Evolutionary conservation across 2,113 vertebrate genomes (phyloP), one percentile per base, ranked within the genome.

Genomic region (Melanostigma gelatinosum): DNA sequence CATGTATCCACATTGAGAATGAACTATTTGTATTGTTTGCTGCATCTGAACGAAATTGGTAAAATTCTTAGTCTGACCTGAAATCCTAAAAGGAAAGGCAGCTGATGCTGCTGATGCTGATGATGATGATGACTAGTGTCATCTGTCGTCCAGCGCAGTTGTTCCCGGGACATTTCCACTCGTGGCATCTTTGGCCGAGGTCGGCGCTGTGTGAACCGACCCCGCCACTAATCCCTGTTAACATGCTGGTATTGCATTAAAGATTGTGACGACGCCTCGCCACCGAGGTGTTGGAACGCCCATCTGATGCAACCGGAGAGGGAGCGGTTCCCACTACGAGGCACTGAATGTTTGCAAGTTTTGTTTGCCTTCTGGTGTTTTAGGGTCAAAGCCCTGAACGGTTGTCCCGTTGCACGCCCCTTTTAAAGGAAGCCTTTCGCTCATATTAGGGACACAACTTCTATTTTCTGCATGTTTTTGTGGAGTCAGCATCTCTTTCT

Each of bases 211-310:
- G 91, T 82, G 85, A 90, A 4, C 22, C 0, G 64, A 90, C 1
- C 62, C 65, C 0, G 72, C 68, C 68, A 27, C 79, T 91, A 86
- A 92, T 86, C 89, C 70, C 87, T 57, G 85, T 72, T 82, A 88
- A 90, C 88, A 71, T 72, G 40, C 77, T 79, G 85, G 85, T 84
- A 83, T 93, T 87, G 68, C 80, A 87, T 73, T 78, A 87, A 88
- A 90, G 86, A 87, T 82, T 74, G 77, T 22, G 77, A 73, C 80
- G 79, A 88, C 27, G 58, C 72, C 44, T 57, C 63, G 58, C 68
- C 63, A 8, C 67, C 73, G 80, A 84, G 87, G 8, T 77, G 77
- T 40, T 64, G 55, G 84, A 32, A 69, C 64, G 27, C 85, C 80
- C 57, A 7, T 13, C 48, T 58, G 72, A 80, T 58, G 79, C 70